A percentile compares a stretch with the other conserved stretches of the same genome.
Evolutionary conservation across 1,140 invertebrate genomes (phyloP).

Genomic region (Cyrtorhinus lividipennis): DNA sequence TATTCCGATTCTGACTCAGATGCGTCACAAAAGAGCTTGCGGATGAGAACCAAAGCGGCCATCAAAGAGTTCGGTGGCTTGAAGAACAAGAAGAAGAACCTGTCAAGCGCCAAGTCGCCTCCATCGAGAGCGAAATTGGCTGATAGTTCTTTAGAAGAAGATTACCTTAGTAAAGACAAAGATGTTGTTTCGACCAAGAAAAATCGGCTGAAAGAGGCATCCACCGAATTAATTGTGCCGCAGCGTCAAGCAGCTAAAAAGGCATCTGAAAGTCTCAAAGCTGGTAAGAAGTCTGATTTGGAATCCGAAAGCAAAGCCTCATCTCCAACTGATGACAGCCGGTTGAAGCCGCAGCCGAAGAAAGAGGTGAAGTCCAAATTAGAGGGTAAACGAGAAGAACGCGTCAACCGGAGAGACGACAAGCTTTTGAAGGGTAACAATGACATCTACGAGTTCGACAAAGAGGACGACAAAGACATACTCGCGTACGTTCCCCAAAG

Average conservation of each 20-base stretch:
- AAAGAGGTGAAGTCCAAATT: conserved; percentile 23
- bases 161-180: conserved; percentile 33
- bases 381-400: conserved; percentile 21
- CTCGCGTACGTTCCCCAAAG: conserved; percentile 74
- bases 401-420: conserved; percentile 17
- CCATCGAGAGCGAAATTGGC: conserved; percentile 16
- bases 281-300: conserved; percentile 22
- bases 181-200: conserved; percentile 34
- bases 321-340: conserved; percentile 28
- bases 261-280: conserved; percentile 67
- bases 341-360: conserved; percentile 27
- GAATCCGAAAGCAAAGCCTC: conserved; percentile 25
- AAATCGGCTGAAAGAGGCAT: conserved; percentile 40
- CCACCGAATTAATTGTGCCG: conserved; percentile 73
- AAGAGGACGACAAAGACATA: conserved; percentile 49
- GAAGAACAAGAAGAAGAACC: conserved; percentile 27
- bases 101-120: conserved; percentile 26
- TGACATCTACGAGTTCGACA: conserved; percentile 46
- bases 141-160: conserved; percentile 28
- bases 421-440: conserved; percentile 24
- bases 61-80: conserved; percentile 57
- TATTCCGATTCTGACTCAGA: conserved; percentile 57
- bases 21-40: conserved; percentile 31
- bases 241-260: conserved; percentile 82
- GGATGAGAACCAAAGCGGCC: conserved; percentile 58